Evolutionary conservation across 2,888 invertebrate species (phyloP).

Genomic region (Molanna angustata): DNA sequence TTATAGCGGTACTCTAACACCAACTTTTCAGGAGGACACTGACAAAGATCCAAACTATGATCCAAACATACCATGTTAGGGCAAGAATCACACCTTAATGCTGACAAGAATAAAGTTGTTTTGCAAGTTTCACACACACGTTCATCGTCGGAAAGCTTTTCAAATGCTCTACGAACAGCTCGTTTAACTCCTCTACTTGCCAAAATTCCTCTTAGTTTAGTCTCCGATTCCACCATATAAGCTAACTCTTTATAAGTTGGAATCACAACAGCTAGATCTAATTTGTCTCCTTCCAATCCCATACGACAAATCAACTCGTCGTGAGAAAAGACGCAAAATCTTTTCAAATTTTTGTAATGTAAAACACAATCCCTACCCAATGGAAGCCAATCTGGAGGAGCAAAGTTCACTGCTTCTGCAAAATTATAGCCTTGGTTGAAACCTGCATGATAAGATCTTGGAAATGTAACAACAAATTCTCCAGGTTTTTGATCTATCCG

Average conservation of each 20-base stretch:
- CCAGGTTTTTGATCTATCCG: conserved; percentile 72
- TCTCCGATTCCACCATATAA: conserved; percentile 56
- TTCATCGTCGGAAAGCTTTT: conserved; percentile 69
- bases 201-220: conserved; percentile 42
- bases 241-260: conserved; percentile 67
- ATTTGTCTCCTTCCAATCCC: conserved; percentile 63
- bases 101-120: conserved; percentile 74
- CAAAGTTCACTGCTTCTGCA: conserved; percentile 84
- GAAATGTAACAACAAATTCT: conserved; percentile 80
- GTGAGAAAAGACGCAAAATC: conserved; percentile 77
- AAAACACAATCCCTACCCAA: conserved; percentile 67
- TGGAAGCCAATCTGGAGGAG: conserved; percentile 74
- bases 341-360: conserved; percentile 65
- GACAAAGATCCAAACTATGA: conserved; percentile 61
- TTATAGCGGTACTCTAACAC: conserved; percentile 64
- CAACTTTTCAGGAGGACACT: conserved; percentile 54
- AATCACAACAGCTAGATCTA: conserved; percentile 64
- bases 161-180: conserved; percentile 64
- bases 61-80: conserved; percentile 64
- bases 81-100: conserved; percentile 60
- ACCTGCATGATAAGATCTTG: conserved; percentile 77
- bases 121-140: conserved; percentile 69
- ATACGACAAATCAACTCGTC: conserved; percentile 77
- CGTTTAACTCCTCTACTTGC: conserved; percentile 55
- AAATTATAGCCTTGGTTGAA: conserved; percentile 82